Conservation (phyloP, 2,888 invertebrate species). For the Dryococelus australis region DNA sequence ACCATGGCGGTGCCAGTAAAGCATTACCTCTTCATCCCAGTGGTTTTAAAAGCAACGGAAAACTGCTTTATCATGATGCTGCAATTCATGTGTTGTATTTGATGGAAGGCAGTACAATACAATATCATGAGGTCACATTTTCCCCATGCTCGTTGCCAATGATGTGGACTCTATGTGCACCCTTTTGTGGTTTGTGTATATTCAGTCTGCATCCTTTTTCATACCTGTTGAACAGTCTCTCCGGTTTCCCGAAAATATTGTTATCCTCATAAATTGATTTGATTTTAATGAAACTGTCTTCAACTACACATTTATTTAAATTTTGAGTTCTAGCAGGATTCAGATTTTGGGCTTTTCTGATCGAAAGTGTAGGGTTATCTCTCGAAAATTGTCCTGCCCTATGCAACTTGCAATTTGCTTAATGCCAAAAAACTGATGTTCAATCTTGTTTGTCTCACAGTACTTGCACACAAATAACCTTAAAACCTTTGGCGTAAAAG, state of each 20-base stretch:
- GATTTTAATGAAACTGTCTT: background rate
- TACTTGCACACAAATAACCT: background rate
- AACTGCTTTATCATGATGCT: conserved; percentile 54
- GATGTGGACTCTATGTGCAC: background rate
- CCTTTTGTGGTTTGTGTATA: background rate
- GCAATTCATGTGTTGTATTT: conserved; percentile 52
- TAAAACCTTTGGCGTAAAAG: background rate
- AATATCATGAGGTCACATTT: conserved; percentile 18
- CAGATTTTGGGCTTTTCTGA: too few species aligned
- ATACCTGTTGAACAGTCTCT: background rate
- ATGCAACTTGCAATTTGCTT: background rate
- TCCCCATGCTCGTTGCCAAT: conserved; percentile 20
- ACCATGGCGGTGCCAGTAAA: conserved; percentile 51
- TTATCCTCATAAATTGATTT: background rate
- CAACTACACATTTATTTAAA: background rate
- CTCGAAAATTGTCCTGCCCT: too few species aligned
- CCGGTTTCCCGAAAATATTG: conserved; percentile 2
- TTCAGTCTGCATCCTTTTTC: background rate
- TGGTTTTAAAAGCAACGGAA: conserved; percentile 53
- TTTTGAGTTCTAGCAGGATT: background rate
- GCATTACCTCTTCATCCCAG: conserved; percentile 54
- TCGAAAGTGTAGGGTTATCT: too few species aligned
- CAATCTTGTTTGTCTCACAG: background rate
- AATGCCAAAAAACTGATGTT: background rate
- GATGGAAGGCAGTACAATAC: conserved; percentile 48